phyloP scores from a whole-genome alignment of 2,797 vertebrate genomes.

The Glossophaga mutica region DNA sequence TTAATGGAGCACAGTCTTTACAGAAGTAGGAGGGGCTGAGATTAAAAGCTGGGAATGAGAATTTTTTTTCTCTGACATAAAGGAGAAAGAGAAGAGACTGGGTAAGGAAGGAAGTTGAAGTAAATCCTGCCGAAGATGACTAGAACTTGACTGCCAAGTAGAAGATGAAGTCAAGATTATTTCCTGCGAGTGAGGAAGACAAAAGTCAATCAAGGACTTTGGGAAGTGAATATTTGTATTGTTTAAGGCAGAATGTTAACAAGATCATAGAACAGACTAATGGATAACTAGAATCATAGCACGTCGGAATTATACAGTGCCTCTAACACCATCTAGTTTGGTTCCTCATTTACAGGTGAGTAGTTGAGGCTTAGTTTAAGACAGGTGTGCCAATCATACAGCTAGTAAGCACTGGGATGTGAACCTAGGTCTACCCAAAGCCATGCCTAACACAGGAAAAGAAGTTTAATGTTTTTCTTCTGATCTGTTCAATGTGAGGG shows the following conservation, averaged over 20 bases:
- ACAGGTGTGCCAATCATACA: neutral
- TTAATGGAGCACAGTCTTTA: neutral
- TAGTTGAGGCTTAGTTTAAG: neutral
- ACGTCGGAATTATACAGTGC: neutral
- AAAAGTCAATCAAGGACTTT: neutral
- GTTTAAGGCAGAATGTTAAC: neutral
- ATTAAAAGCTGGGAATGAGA: constrained; percentile 10
- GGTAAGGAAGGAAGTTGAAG: neutral
- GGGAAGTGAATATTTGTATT: neutral
- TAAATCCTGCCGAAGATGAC: neutral
- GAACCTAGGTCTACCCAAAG: neutral
- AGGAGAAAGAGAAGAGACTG: neutral
- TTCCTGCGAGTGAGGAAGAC: neutral
- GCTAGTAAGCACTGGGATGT: neutral
- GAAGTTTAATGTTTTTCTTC: constrained; percentile 8
- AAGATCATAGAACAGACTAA: constrained; percentile 15
- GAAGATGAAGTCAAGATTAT: neutral
- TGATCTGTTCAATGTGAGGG: neutral
- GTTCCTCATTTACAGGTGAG: neutral
- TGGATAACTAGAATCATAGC: neutral
- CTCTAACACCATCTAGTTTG: neutral
- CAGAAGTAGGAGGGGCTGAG: neutral
- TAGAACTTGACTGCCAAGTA: neutral
- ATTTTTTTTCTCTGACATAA: constrained; percentile 1
- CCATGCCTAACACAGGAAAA: neutral